Percentiles rank a stretch among this genome's conserved stretches.
Evolutionary conservation across 2,113 vertebrate genomes (phyloP).

Genomic region (Ailuropoda melanoleuca): DNA sequence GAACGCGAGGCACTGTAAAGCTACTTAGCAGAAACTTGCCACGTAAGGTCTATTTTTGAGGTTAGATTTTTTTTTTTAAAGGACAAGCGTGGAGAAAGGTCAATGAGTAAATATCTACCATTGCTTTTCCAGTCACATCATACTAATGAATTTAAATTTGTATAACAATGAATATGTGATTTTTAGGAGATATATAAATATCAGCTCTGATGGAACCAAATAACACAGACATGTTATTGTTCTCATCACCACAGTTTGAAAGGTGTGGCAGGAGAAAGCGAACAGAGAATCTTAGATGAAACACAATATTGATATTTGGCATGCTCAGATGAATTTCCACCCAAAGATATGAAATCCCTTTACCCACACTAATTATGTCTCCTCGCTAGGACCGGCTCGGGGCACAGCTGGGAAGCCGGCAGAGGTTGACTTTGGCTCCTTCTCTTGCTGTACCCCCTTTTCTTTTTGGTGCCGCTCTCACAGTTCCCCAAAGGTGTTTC

Average conservation of each 20-base stretch:
- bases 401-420: background rate
- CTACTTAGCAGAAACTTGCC: background rate
- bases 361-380: constrained; percentile 57
- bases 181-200: constrained; percentile 48
- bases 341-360: constrained; percentile 73
- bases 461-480: background rate
- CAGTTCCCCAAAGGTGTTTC: background rate
- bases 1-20: background rate
- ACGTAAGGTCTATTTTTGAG: background rate
- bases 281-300: constrained; percentile 71
- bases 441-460: background rate
- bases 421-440: constrained; percentile 54
- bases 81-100: background rate
- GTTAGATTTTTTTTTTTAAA: background rate
- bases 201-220: constrained; percentile 50
- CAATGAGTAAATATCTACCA: background rate
- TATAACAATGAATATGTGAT: background rate
- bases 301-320: constrained; percentile 81
- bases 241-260: constrained; percentile 68
- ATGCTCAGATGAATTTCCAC: constrained; percentile 61
- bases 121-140: background rate
- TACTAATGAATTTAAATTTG: background rate
- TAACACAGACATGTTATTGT: constrained; percentile 69
- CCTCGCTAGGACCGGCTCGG: constrained; percentile 25
- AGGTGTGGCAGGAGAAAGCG: constrained; percentile 74